phyloP scores from a whole-genome alignment of 2,113 vertebrate genomes.

The Menura novaehollandiae region DNA sequence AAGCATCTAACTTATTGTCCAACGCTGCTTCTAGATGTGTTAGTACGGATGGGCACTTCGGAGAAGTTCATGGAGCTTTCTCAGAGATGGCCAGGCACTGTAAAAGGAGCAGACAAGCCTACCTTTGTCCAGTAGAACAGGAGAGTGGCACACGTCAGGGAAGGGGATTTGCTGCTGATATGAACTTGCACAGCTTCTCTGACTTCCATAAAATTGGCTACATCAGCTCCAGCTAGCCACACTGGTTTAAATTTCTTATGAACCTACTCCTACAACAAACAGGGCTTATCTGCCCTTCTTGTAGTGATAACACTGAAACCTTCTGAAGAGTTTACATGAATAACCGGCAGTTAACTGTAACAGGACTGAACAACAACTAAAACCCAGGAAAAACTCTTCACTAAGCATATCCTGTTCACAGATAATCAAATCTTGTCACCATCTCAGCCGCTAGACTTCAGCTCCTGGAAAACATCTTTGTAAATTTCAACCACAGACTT shows the following conservation, averaged over 20 bases:
- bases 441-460: background rate
- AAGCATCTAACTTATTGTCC: background rate
- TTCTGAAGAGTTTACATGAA: background rate
- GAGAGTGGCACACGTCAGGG: background rate
- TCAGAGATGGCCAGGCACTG: fast-evolving
- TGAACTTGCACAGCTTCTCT: background rate
- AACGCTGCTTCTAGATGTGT: fast-evolving
- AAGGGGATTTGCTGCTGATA: background rate
- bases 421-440: background rate
- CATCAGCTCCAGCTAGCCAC: background rate
- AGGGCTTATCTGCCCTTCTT: background rate
- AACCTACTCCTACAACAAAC: background rate
- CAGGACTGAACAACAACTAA: background rate
- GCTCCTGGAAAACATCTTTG: background rate
- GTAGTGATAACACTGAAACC: background rate
- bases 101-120: background rate
- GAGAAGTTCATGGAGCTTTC: background rate
- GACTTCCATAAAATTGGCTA: background rate
- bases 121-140: background rate
- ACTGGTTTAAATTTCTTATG: background rate
- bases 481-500: background rate
- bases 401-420: background rate
- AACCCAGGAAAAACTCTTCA: background rate
- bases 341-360: background rate
- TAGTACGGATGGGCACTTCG: fast-evolving